Conservation (phyloP, 1,140 invertebrate species). For the Brevipalpus yothersi region DNA sequence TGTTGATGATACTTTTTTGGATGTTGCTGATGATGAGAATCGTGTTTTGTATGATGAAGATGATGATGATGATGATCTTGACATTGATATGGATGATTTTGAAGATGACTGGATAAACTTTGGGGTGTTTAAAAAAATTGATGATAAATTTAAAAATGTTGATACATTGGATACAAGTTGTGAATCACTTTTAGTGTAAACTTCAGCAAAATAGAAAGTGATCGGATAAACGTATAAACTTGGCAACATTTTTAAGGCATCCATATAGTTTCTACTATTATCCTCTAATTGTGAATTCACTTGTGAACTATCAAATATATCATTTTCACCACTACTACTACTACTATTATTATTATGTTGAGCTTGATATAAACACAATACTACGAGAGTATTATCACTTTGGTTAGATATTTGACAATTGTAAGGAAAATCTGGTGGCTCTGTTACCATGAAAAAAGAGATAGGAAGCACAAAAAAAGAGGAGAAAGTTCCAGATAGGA, state of each 20-base stretch:
- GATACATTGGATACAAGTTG: conserved; percentile 2
- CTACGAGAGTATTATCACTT: background rate
- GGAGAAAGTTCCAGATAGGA: too few relatives aligned
- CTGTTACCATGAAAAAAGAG: background rate
- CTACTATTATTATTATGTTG: background rate
- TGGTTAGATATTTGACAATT: conserved; percentile 7
- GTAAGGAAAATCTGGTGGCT: conserved; percentile 8
- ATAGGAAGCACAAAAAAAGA: too few relatives aligned
- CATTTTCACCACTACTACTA: background rate
- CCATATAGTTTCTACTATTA: too few relatives aligned
- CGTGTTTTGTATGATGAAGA: background rate
- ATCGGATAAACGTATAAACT: conserved; percentile 4
- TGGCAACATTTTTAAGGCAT: background rate
- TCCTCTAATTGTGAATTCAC: too few relatives aligned
- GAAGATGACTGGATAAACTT: background rate
- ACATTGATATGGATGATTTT: too few relatives aligned
- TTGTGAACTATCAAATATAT: too few relatives aligned
- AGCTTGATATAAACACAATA: background rate
- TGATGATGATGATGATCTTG: background rate
- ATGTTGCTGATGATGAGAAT: background rate
- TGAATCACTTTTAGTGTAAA: conserved; percentile 1
- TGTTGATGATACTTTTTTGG: background rate
- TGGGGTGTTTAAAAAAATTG: too few relatives aligned
- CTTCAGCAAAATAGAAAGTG: conserved; percentile 6
- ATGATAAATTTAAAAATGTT: background rate